A percentile compares a stretch with the other conserved stretches of the same genome.
Conservation (phyloP, 1,140 invertebrate species). For the Drosophila nasuta region DNA sequence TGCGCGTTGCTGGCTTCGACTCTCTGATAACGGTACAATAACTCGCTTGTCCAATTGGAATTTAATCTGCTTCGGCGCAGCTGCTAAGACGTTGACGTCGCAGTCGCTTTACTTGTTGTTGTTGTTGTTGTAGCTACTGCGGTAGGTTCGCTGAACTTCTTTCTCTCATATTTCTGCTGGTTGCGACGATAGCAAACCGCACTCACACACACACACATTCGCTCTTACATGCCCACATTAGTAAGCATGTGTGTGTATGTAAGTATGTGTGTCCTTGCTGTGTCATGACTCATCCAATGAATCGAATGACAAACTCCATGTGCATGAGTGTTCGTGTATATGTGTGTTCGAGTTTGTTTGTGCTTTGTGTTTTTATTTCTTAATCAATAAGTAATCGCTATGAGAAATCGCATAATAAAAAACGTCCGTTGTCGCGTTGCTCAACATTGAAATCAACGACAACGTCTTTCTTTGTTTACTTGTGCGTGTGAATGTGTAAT, state of each 20-base stretch:
- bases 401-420: slow-evolving; percentile 58
- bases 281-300: no score
- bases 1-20: slow-evolving; percentile 8
- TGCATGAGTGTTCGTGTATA: slow-evolving; percentile 13
- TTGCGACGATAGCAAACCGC: slow-evolving; percentile 17
- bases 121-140: slow-evolving; percentile 22
- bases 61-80: slow-evolving; percentile 64
- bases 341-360: slow-evolving; percentile 10
- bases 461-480: neutral
- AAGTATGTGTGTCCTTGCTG: neutral
- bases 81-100: slow-evolving; percentile 13
- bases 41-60: slow-evolving; percentile 62
- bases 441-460: slow-evolving; percentile 38
- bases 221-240: neutral
- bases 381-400: slow-evolving; percentile 48
- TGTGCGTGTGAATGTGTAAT: slow-evolving; percentile 6
- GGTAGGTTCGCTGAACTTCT: slow-evolving; percentile 74
- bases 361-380: slow-evolving; percentile 34
- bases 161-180: slow-evolving; percentile 38
- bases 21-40: slow-evolving; percentile 49
- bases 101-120: neutral
- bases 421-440: slow-evolving; percentile 11
- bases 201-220: slow-evolving; percentile 5
- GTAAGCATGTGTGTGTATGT: neutral
- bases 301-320: no score